Percentiles rank a stretch among this genome's conserved stretches.
Conservation (phyloP, 2,113 vertebrate genomes). For the Hystrix cristata region DNA sequence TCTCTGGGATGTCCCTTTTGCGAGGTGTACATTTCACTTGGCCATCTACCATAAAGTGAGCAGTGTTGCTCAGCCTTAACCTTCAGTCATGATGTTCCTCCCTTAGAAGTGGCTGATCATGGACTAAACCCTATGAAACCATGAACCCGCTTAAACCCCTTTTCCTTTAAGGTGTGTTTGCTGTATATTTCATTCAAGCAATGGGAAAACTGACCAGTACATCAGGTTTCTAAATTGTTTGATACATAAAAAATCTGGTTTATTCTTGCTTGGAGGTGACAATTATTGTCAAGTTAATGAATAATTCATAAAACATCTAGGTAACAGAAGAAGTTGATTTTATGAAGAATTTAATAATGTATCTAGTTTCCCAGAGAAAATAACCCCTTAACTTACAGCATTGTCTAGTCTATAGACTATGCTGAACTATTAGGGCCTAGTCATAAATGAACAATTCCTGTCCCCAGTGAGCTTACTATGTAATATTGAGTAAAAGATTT, state of each 20-base stretch:
- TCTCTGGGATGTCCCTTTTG: background rate
- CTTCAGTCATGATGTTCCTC: background rate
- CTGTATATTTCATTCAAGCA: background rate
- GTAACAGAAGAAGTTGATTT: conserved; percentile 16
- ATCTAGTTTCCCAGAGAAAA: background rate
- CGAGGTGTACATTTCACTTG: background rate
- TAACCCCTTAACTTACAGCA: background rate
- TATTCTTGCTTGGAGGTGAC: background rate
- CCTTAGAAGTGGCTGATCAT: background rate
- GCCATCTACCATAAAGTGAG: background rate
- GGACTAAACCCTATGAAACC: background rate
- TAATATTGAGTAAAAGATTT: background rate
- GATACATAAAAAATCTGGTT: background rate
- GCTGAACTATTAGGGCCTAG: background rate
- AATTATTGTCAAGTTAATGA: conserved; percentile 64
- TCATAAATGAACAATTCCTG: background rate
- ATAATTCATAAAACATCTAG: conserved; percentile 36
- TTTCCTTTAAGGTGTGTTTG: background rate
- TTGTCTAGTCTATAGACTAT: background rate
- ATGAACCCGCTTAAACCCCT: background rate
- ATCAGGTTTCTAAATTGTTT: conserved; percentile 41
- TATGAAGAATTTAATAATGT: conserved; percentile 55
- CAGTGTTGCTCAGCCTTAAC: background rate
- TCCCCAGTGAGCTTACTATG: background rate
- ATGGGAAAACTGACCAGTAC: background rate